Evolutionary conservation across 2,113 vertebrate species (phyloP), one percentile per base, ranked within the genome.

Genomic region (Cairina moschata): DNA sequence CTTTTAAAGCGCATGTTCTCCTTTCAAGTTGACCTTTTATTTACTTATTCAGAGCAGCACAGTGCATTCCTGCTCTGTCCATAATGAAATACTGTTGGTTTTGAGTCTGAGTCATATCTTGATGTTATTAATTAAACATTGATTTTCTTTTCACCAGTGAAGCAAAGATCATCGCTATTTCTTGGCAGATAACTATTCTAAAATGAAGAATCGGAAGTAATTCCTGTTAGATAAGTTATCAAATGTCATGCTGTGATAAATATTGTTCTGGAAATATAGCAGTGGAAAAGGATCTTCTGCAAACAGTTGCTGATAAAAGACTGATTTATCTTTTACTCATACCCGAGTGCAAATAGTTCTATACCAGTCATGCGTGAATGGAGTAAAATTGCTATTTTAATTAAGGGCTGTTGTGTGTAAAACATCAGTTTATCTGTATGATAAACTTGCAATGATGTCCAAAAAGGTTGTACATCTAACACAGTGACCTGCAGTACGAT

Each of bases 191-290:
- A n/a, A 32, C 44, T 26, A 3, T 79, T 62, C 86, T 84, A 84
- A n/a, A 90, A n/a, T 1, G 62, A 72, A 81, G 71, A 44, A 55
- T 42, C 0, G 0, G 86, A 86, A 95, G 63, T 36, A 58, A 84
- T 92, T 96, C 59, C 82, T 7, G 6, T 36, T 28, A 83, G 83
- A 93, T 89, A 90, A 6, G 13, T 80, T 91, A 95, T 93, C 95
- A 90, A 54, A 65, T 69, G 21, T 48, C 16, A 17, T 3, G 6
- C 46, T 34, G 46, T 55, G 40, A 58, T 89, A 83, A 68, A 83
- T 83, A 86, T 1, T 85, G 44, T 48, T 34, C 87, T 80, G 90
- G 80, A 93, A 96, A 46, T 21, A 18, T 2, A 56, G 65, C 46
- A 55, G 54, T 58, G 46, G 54, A 75, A 91, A 79, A 55, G 29